Conservation (phyloP, 2,888 invertebrate genomes). For the Hybos culiciformis region DNA sequence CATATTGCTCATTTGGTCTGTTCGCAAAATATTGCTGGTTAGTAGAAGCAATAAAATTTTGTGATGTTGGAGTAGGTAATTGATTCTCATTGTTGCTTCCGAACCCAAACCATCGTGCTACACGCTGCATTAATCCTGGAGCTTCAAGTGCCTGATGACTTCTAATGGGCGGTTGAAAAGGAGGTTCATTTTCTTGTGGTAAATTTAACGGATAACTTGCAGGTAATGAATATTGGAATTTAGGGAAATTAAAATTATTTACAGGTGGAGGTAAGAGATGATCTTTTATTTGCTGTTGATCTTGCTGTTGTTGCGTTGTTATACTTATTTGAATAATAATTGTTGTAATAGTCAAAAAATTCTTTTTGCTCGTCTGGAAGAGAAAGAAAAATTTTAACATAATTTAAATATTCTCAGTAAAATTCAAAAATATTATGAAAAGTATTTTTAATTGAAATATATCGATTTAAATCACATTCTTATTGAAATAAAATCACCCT, state of each 20-base stretch:
- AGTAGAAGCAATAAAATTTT: no score
- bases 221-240: slow-evolving; percentile 7
- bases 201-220: slow-evolving; percentile 2
- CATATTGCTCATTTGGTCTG: slow-evolving; percentile 12
- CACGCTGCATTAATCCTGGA: slow-evolving; percentile 31
- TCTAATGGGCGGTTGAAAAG: slow-evolving; percentile 9
- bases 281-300: slow-evolving; percentile 8
- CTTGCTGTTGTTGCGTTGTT: slow-evolving; percentile 11
- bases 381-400: no score
- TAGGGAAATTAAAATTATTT: no score
- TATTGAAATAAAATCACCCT: no score
- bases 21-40: neutral
- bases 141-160: slow-evolving; percentile 14
- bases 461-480: no score
- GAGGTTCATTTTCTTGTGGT: neutral
- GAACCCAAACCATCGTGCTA: slow-evolving; percentile 34
- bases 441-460: no score
- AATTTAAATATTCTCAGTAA: no score
- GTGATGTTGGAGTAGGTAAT: neutral
- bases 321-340: no score
- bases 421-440: no score
- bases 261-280: slow-evolving; percentile 8
- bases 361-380: no score
- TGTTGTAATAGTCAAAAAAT: no score
- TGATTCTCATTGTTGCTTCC: slow-evolving; percentile 15